These are phyloP conservation scores for Dreissena rostriformis DNA, from an alignment of 1,140 invertebrate genomes.

Conservation along the genomic window DNA sequence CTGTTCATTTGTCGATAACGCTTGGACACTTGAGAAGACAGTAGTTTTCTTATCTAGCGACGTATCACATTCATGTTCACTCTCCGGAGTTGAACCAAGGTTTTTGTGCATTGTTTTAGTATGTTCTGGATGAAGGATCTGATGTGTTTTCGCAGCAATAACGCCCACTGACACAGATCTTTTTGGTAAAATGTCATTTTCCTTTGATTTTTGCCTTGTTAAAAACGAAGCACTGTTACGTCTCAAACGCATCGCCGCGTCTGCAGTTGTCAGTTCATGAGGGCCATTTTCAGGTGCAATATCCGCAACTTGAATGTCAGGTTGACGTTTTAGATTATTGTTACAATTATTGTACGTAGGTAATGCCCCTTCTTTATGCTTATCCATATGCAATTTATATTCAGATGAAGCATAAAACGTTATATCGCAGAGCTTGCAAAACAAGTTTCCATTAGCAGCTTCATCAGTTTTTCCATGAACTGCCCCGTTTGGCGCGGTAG, in stretches of 20 bases:
- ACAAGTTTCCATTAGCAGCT: not conserved
- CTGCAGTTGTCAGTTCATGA: too few species aligned
- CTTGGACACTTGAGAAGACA: constrained; percentile 10
- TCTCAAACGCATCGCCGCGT: not conserved
- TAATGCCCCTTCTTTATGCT: not conserved
- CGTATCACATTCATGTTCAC: too few species aligned
- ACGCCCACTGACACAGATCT: constrained; percentile 37
- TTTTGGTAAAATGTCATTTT: constrained; percentile 5
- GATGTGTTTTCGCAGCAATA: not conserved
- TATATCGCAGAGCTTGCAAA: constrained; percentile 33
- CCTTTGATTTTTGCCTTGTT: not conserved
- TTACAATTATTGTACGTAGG: not conserved
- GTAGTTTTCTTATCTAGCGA: too few species aligned
- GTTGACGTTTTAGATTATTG: not conserved
- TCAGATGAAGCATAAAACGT: constrained; percentile 33
- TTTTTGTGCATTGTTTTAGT: not conserved
- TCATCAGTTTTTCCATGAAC: not conserved
- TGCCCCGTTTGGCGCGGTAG: not conserved
- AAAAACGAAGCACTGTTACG: constrained; percentile 41
- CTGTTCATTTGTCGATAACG: constrained; percentile 42
- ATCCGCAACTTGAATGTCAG: not conserved
- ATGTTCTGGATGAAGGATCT: not conserved
- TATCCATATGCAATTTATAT: constrained; percentile 35
- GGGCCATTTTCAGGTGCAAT: not conserved
- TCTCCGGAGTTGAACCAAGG: not conserved